A percentile compares a stretch with the other conserved stretches of the same genome.
These are phyloP conservation scores for Diarsia rubi DNA, from an alignment of 2,888 invertebrate genomes.

Conservation along the genomic window DNA sequence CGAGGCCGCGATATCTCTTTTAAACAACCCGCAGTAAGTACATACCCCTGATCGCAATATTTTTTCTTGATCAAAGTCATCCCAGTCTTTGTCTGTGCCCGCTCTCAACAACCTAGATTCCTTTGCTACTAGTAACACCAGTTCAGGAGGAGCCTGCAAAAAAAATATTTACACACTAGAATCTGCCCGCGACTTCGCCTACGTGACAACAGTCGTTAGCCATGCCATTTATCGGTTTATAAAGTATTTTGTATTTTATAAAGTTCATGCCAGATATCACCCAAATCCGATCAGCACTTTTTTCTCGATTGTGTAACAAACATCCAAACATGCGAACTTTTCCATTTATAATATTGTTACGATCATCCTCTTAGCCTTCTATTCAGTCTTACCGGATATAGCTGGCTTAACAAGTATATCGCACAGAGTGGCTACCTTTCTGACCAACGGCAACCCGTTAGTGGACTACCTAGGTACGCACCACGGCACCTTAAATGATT, in stretches of 20 bases:
- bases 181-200: not conserved
- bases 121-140: slow-evolving; percentile 78
- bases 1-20: too few relatives aligned
- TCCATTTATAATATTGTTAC: not conserved
- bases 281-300: not conserved
- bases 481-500: not conserved
- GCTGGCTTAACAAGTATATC: not conserved
- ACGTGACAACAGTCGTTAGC: not conserved
- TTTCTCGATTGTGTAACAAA: not conserved
- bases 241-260: not conserved
- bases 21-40: too few relatives aligned
- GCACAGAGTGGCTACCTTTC: not conserved
- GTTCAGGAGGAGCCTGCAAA: slow-evolving; percentile 79
- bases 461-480: too few relatives aligned
- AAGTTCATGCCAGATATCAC: not conserved
- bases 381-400: not conserved
- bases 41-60: slow-evolving; percentile 80
- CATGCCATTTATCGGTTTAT: not conserved
- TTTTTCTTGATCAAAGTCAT: slow-evolving; percentile 67
- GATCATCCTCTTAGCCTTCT: not conserved
- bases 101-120: slow-evolving; percentile 73
- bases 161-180: not conserved
- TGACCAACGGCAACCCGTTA: not conserved
- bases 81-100: slow-evolving; percentile 63
- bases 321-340: not conserved